Base-by-base conservation (phyloP, 2,888 invertebrate genomes). In the Zootermopsis nevadensis region DNA sequence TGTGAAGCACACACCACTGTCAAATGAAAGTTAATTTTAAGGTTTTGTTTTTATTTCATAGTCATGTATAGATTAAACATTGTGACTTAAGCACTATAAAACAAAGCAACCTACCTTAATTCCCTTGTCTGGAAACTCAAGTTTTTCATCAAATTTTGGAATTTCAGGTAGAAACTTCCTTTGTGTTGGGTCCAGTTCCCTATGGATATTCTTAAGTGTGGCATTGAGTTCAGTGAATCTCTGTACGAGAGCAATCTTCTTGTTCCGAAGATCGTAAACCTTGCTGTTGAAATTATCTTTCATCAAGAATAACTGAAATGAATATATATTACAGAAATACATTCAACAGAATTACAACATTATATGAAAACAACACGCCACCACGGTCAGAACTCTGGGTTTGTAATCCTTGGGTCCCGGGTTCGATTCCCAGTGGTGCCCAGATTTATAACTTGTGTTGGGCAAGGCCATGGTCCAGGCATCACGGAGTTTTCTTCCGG, bases 231-330 rank as follows among this genome's bases (percentile, higher is more conserved):
- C 83, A 3, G 87, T 86, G 48, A 92, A 87, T 72, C 87, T 87
- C 27, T 90, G 87, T 83, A 90, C 88, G 0, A 92, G 86, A 4
- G 88, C 83, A 1, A 81, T 12, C 86, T 93, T 93, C 66, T 88
- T 87, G 1, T 89, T 87, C 10, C 92, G 88, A 60, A 92, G 82
- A 1, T 87, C 86, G 22, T 89, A 87, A 1, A 92, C 89, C 84
- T 89, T 89, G 22, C 87, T 82, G 86, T 93, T 93, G 85, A 91
- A 93, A 10, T 88, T 85, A 84, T 91, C 89, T 22, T 92, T 87
- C 12, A 91, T 86, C 4, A 89, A 85, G 85, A 90, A 91, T 87
- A 91, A 89, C 91, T 91, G 74, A 27, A 77, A 82, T 69, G 66
- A 80, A 48, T 12, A 15, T 48, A 48, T 12, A 48, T 66, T 66